phyloP scores from a whole-genome alignment of 1,140 invertebrate genomes.

The Meloidogyne hapla region DNA sequence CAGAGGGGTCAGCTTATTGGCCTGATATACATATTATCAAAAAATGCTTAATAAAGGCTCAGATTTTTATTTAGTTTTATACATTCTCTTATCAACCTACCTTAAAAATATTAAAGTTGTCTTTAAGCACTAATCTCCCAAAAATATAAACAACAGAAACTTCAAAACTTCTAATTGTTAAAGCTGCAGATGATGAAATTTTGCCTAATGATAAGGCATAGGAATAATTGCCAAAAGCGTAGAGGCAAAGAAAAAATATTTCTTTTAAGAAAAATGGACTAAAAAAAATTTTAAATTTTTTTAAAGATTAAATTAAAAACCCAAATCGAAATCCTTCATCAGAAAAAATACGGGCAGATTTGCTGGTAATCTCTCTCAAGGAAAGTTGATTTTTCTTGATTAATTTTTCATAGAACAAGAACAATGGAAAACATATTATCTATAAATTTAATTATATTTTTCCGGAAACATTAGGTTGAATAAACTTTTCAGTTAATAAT shows the following conservation, averaged over 20 bases:
- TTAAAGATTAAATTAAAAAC: background rate
- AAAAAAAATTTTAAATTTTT: background rate
- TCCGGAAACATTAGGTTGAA: no score
- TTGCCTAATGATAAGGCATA: conserved; percentile 19
- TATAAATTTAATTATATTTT: background rate
- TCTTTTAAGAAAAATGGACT: conserved; percentile 4
- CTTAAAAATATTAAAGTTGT: conserved; percentile 19
- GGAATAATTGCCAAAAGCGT: conserved; percentile 18
- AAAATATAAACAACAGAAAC: conserved; percentile 25
- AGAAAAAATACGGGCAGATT: conserved; percentile 1
- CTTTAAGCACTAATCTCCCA: background rate
- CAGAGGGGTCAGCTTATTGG: no score
- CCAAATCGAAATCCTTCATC: conserved; percentile 3
- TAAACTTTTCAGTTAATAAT: no score
- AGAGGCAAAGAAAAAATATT: conserved; percentile 19
- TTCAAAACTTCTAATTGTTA: conserved; percentile 15
- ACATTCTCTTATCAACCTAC: background rate
- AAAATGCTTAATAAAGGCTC: no score
- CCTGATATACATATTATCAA: no score
- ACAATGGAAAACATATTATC: conserved; percentile 24
- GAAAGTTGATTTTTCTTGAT: conserved; percentile 5
- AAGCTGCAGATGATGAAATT: conserved; percentile 15
- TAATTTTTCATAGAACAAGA: conserved; percentile 15
- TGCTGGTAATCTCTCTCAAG: background rate
- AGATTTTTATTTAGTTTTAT: no score